Conservation (phyloP, 1,140 invertebrate species). For the Drosophila jambulina region DNA sequence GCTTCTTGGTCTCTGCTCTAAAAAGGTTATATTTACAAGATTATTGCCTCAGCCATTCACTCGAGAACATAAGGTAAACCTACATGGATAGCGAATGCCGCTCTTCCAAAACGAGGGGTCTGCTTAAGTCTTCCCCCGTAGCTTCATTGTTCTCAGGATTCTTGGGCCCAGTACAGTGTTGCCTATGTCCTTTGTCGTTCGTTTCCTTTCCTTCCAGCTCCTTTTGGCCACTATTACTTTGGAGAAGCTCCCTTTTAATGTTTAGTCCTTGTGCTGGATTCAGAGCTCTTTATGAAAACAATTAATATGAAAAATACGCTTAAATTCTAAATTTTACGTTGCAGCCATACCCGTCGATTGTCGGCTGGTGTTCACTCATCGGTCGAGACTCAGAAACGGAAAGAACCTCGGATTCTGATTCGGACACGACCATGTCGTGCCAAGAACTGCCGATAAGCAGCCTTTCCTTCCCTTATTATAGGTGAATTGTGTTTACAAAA, state of each 20-base stretch:
- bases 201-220: neutral
- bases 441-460: conserved; percentile 34
- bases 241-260: neutral
- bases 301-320: neutral
- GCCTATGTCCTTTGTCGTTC: neutral
- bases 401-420: conserved; percentile 25
- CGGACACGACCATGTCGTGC: conserved; percentile 48
- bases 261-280: neutral
- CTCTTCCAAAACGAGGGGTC: conserved; percentile 57
- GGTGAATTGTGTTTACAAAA: conserved; percentile 24
- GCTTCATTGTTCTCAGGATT: neutral
- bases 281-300: neutral
- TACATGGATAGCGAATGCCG: conserved; percentile 65
- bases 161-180: neutral
- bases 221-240: neutral
- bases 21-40: neutral
- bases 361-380: conserved; percentile 19
- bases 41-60: neutral
- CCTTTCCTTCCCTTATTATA: conserved; percentile 11
- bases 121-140: conserved; percentile 19
- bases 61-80: neutral
- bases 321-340: neutral
- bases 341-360: conserved; percentile 22
- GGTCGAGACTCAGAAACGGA: conserved; percentile 15
- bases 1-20: conserved; percentile 73